Percentiles rank a stretch among this genome's conserved stretches.
These are phyloP conservation scores for Lithobates sylvaticus DNA, from an alignment of 2,797 vertebrate species.

Conservation along the genomic window DNA sequence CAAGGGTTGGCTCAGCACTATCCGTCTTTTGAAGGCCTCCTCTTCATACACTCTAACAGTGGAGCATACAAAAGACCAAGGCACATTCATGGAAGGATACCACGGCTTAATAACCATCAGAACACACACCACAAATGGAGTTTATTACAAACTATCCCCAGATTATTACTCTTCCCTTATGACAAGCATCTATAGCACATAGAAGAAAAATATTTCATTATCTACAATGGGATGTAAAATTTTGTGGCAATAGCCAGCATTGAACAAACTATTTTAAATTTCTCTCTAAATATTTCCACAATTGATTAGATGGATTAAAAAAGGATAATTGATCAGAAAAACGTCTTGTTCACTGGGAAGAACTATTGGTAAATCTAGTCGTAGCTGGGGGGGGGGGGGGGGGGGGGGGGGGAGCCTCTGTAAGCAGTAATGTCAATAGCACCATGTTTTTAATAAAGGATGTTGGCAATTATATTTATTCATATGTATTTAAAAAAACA, in stretches of 20 bases:
- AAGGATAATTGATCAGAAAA: neutral
- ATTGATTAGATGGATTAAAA: neutral
- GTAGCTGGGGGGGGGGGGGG: neutral
- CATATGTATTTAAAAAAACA: neutral
- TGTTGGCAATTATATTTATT: neutral
- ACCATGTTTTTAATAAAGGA: neutral
- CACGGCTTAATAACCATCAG: conserved; percentile 61
- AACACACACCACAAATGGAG: conserved; percentile 60
- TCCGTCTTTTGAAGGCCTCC: conserved; percentile 65
- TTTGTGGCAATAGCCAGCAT: neutral
- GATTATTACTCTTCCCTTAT: conserved; percentile 25
- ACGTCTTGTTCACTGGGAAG: neutral
- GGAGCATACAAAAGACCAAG: conserved; percentile 57
- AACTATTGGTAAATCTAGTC: too few species aligned
- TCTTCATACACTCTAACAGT: conserved; percentile 73
- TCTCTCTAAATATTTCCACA: neutral
- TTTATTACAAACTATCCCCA: conserved; percentile 70
- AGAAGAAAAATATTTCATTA: neutral
- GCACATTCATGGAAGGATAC: conserved; percentile 44
- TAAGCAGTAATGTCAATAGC: neutral
- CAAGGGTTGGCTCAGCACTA: conserved; percentile 44
- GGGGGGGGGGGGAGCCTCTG: too few species aligned
- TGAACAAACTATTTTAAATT: neutral
- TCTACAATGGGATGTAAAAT: neutral
- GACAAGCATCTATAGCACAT: conserved; percentile 59